Base-by-base conservation (phyloP, 2,888 invertebrate genomes). In the Tachina grossa region DNA sequence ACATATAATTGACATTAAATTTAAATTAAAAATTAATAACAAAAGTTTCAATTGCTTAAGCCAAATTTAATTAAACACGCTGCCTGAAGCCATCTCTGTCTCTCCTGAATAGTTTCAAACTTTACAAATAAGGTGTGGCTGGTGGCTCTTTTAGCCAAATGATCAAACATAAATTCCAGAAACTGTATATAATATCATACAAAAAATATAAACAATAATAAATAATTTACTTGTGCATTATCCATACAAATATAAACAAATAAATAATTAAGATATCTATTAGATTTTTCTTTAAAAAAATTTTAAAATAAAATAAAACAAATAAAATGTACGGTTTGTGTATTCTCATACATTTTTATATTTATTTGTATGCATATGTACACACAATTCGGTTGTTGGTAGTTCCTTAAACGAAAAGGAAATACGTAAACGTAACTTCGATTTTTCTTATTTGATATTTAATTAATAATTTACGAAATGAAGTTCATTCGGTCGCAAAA, bases 111-210 rank as follows among this genome's bases (percentile, higher is more conserved):
- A 69, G 74, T 51, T 82, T 78, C 2, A 11, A 78, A 75, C 78
- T 82, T 69, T 71, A 69, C 43, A 55, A 85, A 85, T 43, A 82
- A 85, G 85, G 85, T 85, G 85, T 85, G 85, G 85, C 82, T 82
- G 85, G 16, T 82, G 85, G 16, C 63, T 82, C 47, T 69, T 63
- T 84, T 72, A 80, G 71, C 79, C 79, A 79, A 53, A 22, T 65
- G 49, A 55, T 39, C 6, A 43, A 65, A n/a, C 66, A 57, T 39
- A 68, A 81, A 81, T 81, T 80, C 77, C 61, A 74, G 51, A 45
- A 76, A 19, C 39, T 65, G 43, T 13, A 47, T 53, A 57, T 2
- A 51, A 59, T 76, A 53, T 39, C 13, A 31, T 53, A 31, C 39
- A 53, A 22, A 51, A 6, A 14, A 57, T 22, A 41, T 55, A 72